Percentiles rank a stretch among this genome's conserved stretches.
phyloP scores from a whole-genome alignment of 1,140 invertebrate species.

The Bombus cullumanus region DNA sequence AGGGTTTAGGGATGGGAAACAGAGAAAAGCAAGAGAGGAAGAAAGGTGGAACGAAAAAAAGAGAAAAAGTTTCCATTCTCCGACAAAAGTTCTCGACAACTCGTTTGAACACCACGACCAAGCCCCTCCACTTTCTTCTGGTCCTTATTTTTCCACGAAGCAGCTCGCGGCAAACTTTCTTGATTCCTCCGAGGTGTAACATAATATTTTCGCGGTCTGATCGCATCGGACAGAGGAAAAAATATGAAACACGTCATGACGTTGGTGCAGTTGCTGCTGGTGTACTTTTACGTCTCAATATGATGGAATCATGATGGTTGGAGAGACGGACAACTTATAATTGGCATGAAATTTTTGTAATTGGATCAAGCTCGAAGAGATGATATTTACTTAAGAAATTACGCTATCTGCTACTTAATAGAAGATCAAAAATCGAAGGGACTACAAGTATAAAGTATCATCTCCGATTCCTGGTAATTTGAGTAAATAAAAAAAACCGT shows the following conservation, averaged over 20 bases:
- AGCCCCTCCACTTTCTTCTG: constrained; percentile 44
- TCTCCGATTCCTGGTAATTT: no score
- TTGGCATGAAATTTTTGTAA: neutral
- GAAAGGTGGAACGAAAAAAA: constrained; percentile 24
- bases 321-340: neutral
- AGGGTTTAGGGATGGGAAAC: neutral
- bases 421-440: no score
- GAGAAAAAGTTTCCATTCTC: constrained; percentile 67
- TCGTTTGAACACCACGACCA: constrained; percentile 68
- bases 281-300: neutral
- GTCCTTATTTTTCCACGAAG: constrained; percentile 51
- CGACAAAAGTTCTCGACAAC: constrained; percentile 67
- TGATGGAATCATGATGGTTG: neutral
- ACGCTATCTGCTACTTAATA: neutral
- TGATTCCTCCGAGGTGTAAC: constrained; percentile 60
- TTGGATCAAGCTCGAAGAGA: neutral
- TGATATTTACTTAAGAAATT: neutral
- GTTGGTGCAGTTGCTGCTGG: neutral
- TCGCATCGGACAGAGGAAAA: constrained; percentile 11
- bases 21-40: neutral
- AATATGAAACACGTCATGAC: neutral
- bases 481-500: no score
- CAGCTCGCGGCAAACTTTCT: constrained; percentile 58
- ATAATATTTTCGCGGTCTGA: constrained; percentile 64
- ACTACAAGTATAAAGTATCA: no score